Evolutionary conservation across 2,113 vertebrate genomes (phyloP), one percentile per base, ranked within the genome.

Genomic region (Barnardius zonarius): DNA sequence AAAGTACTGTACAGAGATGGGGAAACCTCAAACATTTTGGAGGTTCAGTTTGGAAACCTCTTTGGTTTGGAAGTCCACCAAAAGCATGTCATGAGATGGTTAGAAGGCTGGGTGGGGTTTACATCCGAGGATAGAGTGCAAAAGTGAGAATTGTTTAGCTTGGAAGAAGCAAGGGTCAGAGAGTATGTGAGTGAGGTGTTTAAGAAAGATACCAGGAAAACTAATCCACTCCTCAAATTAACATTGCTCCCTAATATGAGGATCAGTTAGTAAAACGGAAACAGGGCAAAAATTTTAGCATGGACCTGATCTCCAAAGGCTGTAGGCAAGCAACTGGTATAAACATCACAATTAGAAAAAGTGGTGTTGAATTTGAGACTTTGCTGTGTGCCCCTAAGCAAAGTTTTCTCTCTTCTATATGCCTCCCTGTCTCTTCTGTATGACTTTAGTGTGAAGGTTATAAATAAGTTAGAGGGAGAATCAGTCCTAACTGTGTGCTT

Each of bases 21-120:
- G 96, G 92, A 97, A 97, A 97, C 97, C 97, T 97, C 97, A 97
- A 82, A 96, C 93, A 88, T 97, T 96, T 96, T 96, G 92, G 94
- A 97, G 97, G 96, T 97, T 97, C 97, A 37, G 90, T 57, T 33
- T 97, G 94, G 96, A 97, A 97, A 95, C 96, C 97, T 97, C 96
- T 90, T 94, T 94, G 97, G 97, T 95, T 94, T 97, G 97, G 97
- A 97, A 83, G 95, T 66, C 80, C 83, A 95, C 96, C 96, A 97
- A 96, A 95, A 97, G 84, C 93, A 93, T 96, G 95, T 96, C 95
- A 96, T 94, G 95, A 93, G 93, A 95, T 97, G 95, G 94, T 96
- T 95, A 91, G 93, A 81, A 92, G 91, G 73, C 93, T 97, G 97
- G 97, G 97, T 94, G 97, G 96, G 92, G 97, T 96, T 97, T 97